phyloP scores from a whole-genome alignment of 2,797 vertebrate species.

The Pantherophis vulpinus region DNA sequence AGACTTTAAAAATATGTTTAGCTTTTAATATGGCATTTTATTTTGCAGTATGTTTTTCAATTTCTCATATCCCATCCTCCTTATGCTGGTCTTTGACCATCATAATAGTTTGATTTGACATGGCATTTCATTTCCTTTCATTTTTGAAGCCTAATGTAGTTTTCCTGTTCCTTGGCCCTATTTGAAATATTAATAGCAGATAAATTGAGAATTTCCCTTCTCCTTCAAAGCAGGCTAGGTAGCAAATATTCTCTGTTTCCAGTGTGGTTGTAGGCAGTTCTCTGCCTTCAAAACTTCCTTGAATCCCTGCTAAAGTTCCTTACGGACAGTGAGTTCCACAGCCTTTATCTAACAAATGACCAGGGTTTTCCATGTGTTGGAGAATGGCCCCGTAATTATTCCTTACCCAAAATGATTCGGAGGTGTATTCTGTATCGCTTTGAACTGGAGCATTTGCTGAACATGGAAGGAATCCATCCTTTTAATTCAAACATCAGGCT shows the following conservation, averaged over 20 bases:
- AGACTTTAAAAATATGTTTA: not conserved
- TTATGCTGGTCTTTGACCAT: not conserved
- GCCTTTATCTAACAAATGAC: not conserved
- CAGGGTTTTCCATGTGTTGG: no score
- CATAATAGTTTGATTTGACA: not conserved
- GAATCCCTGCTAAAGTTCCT: not conserved
- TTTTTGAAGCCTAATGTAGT: not conserved
- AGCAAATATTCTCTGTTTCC: not conserved
- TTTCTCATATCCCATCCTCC: not conserved
- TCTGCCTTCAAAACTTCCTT: not conserved
- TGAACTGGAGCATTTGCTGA: not conserved
- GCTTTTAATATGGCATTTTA: not conserved
- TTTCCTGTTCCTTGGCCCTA: not conserved
- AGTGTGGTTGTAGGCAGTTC: not conserved
- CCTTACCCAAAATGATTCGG: not conserved
- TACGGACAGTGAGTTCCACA: not conserved
- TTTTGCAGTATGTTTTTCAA: not conserved
- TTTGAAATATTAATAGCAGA: not conserved
- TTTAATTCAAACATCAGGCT: constrained; percentile 10
- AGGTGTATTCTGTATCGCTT: not conserved
- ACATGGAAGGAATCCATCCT: not conserved
- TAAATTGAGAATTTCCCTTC: not conserved
- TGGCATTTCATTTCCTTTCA: not conserved
- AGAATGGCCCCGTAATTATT: not conserved
- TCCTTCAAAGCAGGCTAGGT: not conserved